A percentile compares a stretch with the other conserved stretches of the same genome.
These are phyloP conservation scores for Crotalus viridis DNA, from an alignment of 2,113 vertebrate species.

Conservation along the genomic window DNA sequence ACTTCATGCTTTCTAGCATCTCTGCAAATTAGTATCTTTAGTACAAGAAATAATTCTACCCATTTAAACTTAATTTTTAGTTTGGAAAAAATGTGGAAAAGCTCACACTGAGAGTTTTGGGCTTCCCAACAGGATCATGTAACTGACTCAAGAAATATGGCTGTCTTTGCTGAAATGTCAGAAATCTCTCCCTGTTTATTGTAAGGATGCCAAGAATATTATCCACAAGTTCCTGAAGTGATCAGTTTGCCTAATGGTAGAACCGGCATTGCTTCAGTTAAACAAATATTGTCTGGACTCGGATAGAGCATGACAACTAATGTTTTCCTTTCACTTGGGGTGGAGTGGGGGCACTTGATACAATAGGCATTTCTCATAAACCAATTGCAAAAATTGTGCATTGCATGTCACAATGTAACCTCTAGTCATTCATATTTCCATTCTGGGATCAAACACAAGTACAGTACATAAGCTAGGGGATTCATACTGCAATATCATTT, in stretches of 20 bases:
- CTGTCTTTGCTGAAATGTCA: neutral
- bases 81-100: neutral
- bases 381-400: neutral
- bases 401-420: neutral
- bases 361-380: neutral
- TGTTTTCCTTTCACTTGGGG: neutral
- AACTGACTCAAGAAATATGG: neutral
- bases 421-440: neutral
- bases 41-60: neutral
- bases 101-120: neutral
- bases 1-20: neutral
- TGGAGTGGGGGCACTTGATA: neutral
- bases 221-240: neutral
- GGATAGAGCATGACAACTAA: neutral
- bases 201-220: neutral
- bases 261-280: neutral
- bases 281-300: neutral
- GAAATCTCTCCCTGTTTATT: neutral
- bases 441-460: neutral
- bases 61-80: conserved; percentile 5
- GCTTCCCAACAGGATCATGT: neutral
- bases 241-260: neutral
- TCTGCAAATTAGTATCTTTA: neutral
- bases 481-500: neutral
- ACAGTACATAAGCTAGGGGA: neutral